Conservation (phyloP, 1,140 invertebrate species). For the Copidosoma floridanum region DNA sequence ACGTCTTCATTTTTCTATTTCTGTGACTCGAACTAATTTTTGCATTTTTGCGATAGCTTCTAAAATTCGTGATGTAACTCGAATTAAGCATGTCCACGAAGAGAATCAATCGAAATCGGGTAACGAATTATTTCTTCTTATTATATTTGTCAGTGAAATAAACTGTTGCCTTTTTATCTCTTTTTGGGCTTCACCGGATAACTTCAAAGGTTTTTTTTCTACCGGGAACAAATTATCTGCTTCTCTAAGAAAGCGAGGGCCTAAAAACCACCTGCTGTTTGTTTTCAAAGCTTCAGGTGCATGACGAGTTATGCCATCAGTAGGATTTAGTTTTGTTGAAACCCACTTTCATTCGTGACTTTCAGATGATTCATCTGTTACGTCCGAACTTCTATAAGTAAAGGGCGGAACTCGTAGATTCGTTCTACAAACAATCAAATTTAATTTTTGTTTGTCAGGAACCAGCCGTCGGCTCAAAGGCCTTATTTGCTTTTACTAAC, state of each 20-base stretch:
- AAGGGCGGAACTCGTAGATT: too few species aligned
- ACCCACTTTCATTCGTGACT: neutral
- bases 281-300: neutral
- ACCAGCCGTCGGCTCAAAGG: too few species aligned
- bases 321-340: neutral
- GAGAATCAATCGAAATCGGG: neutral
- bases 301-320: neutral
- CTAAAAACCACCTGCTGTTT: conserved; percentile 2
- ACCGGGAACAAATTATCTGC: too few species aligned
- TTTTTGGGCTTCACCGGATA: too few species aligned
- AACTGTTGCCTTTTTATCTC: too few species aligned
- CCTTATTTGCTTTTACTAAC: too few species aligned
- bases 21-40: neutral
- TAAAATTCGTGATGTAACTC: neutral
- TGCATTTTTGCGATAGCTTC: neutral
- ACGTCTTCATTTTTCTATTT: neutral
- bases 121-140: too few species aligned
- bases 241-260: neutral
- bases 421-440: too few species aligned
- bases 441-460: too few species aligned
- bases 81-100: neutral
- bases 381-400: neutral
- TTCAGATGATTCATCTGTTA: neutral
- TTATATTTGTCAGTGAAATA: too few species aligned
- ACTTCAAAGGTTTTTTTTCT: too few species aligned